phyloP scores from a whole-genome alignment of 2,888 invertebrate species.

The Acanthacorydalis orientalis region DNA sequence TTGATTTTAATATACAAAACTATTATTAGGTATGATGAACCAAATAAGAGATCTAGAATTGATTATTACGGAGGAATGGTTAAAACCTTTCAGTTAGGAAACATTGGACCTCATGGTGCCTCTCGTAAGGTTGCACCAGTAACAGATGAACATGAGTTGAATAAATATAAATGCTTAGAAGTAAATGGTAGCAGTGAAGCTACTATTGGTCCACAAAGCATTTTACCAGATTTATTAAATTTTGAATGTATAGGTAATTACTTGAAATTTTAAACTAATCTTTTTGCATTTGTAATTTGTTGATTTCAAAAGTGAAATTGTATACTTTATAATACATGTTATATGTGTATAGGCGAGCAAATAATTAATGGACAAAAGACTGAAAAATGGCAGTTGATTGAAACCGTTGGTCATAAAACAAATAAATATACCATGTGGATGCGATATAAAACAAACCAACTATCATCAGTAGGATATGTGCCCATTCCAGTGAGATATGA shows the following conservation, averaged over 20 bases:
- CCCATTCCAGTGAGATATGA: constrained; percentile 71
- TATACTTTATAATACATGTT: too few relatives aligned
- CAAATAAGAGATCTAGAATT: constrained; percentile 62
- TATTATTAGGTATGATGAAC: constrained; percentile 46
- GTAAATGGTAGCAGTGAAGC: constrained; percentile 55
- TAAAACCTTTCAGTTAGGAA: constrained; percentile 70
- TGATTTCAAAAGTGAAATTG: neutral
- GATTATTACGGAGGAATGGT: constrained; percentile 94
- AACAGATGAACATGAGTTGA: constrained; percentile 54
- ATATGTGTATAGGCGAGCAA: constrained; percentile 54
- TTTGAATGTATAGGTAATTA: constrained; percentile 44
- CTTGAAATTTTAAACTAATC: neutral
- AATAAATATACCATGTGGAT: constrained; percentile 86
- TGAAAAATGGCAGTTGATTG: constrained; percentile 61
- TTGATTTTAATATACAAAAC: neutral
- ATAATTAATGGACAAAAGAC: constrained; percentile 51
- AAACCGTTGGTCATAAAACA: constrained; percentile 55
- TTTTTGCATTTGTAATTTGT: constrained; percentile 4
- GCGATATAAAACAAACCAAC: constrained; percentile 44
- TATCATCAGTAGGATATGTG: constrained; percentile 24
- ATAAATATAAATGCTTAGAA: constrained; percentile 64
- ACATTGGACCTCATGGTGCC: constrained; percentile 44
- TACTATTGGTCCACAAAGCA: constrained; percentile 50
- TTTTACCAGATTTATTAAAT: constrained; percentile 63
- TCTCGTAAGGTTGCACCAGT: constrained; percentile 73